These are phyloP conservation scores for Patella caerulea DNA, from an alignment of 2,888 invertebrate species.

Conservation along the genomic window DNA sequence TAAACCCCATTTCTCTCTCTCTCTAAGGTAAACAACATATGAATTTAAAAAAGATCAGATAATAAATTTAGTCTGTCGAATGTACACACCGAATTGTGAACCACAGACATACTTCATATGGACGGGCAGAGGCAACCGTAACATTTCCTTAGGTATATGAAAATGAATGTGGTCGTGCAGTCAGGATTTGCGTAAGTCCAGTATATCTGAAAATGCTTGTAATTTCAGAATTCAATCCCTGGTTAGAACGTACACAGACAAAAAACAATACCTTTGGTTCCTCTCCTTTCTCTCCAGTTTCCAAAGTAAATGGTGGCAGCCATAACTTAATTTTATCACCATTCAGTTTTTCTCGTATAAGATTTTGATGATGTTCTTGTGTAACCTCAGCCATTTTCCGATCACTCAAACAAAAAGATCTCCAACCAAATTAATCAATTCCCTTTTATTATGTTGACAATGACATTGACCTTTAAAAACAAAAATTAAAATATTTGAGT, in stretches of 20 bases:
- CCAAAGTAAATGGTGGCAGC: slow-evolving; percentile 81
- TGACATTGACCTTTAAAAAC: no score
- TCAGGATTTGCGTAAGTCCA: neutral
- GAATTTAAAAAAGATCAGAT: no score
- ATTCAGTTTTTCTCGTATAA: slow-evolving; percentile 77
- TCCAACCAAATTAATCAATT: no score
- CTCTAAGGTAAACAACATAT: no score
- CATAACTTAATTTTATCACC: slow-evolving; percentile 82
- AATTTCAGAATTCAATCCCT: no score
- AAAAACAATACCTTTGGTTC: slow-evolving; percentile 48
- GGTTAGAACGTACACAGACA: no score
- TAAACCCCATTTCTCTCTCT: no score
- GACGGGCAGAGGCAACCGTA: neutral
- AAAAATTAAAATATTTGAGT: no score
- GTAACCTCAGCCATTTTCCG: no score
- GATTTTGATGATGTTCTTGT: slow-evolving; percentile 45
- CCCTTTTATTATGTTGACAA: no score
- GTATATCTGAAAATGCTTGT: no score
- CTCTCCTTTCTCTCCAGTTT: slow-evolving; percentile 73
- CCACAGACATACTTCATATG: neutral
- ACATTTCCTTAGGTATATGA: neutral
- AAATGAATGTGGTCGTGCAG: neutral
- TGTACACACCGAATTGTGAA: neutral
- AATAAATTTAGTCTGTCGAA: neutral
- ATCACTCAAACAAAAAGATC: no score